Conservation (phyloP, 1,140 invertebrate genomes). For the Aphis craccivora region DNA sequence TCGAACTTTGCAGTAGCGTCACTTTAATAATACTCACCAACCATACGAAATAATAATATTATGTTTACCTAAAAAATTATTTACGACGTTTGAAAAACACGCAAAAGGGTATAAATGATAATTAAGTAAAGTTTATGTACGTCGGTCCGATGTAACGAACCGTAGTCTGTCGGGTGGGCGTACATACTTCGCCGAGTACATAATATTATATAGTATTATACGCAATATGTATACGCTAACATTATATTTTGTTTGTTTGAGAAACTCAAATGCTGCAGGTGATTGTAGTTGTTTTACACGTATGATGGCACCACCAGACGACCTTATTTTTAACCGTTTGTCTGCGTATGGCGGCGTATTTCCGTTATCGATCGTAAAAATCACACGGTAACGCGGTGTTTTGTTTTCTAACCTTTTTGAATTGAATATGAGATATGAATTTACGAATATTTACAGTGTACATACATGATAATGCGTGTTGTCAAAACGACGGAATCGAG, state of each 20-base stretch:
- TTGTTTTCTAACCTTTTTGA: neutral
- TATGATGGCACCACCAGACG: neutral
- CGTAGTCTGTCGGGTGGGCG: no score
- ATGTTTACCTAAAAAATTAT: no score
- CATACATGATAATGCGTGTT: neutral
- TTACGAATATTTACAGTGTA: neutral
- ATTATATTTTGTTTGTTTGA: neutral
- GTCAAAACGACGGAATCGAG: neutral
- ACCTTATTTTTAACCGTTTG: neutral
- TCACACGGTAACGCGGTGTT: neutral
- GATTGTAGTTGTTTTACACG: neutral
- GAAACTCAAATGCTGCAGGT: neutral
- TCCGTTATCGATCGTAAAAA: neutral
- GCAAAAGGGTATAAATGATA: no score
- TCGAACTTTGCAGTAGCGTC: no score
- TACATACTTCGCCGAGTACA: neutral
- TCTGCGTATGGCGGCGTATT: neutral
- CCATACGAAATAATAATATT: no score
- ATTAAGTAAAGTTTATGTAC: neutral
- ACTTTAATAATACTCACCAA: no score
- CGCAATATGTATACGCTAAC: neutral
- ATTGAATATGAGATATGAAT: neutral
- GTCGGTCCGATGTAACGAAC: neutral
- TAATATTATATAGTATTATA: neutral
- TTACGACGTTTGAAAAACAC: no score